Evolutionary conservation across 2,113 vertebrate species (phyloP).

Genomic region (Macquaria australasica): DNA sequence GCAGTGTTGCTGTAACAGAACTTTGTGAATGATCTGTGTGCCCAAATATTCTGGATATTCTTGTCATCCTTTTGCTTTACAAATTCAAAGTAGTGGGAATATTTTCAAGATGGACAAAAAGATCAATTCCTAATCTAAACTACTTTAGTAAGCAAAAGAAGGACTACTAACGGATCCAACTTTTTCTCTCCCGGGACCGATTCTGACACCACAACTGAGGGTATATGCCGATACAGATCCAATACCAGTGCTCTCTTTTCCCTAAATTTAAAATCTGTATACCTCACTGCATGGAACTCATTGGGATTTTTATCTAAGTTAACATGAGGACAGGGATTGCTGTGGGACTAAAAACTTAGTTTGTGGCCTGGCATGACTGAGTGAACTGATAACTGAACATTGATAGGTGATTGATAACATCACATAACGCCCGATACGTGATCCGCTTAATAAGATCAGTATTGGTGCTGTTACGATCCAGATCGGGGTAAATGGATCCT

Average conservation of each 20-base stretch:
- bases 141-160: not conserved
- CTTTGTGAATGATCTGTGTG: not conserved
- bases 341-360: not conserved
- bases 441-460: too few relatives aligned
- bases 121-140: not conserved
- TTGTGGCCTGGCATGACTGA: not conserved
- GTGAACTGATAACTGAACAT: not conserved
- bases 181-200: not conserved
- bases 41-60: not conserved
- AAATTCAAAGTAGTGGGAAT: not conserved
- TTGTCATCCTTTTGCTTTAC: not conserved
- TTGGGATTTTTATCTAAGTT: not conserved
- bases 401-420: too few relatives aligned
- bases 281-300: not conserved
- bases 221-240: not conserved
- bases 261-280: not conserved
- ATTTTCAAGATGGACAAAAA: not conserved
- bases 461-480: too few relatives aligned
- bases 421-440: not conserved
- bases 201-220: not conserved
- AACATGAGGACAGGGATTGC: not conserved
- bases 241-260: not conserved
- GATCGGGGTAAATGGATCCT: too few relatives aligned
- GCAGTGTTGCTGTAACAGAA: not conserved
- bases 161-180: not conserved